Conservation (phyloP, 2,113 vertebrate species). For the Varanus salvator region DNA sequence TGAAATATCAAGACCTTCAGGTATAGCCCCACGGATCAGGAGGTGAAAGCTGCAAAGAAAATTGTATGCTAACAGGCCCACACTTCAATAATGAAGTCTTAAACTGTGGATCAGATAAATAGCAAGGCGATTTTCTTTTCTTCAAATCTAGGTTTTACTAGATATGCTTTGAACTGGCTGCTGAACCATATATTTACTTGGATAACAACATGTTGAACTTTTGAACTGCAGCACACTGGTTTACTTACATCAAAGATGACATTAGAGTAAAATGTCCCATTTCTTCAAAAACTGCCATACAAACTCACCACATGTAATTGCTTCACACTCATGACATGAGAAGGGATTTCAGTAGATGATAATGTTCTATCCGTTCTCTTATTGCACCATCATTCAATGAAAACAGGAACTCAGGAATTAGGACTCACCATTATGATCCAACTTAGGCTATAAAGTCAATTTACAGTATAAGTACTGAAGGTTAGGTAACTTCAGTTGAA, state of each 20-base stretch:
- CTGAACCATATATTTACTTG: conserved; percentile 6
- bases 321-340: neutral
- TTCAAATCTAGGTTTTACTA: conserved; percentile 17
- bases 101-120: neutral
- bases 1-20: conserved; percentile 21
- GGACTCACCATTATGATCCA: neutral
- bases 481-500: neutral
- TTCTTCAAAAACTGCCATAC: conserved; percentile 35
- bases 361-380: neutral
- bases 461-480: neutral
- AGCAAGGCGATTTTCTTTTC: neutral
- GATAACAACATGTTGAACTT: conserved; percentile 51
- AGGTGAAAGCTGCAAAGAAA: neutral
- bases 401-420: neutral
- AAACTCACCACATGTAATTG: neutral
- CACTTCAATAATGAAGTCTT: neutral
- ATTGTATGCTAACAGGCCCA: neutral
- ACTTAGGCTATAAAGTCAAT: neutral
- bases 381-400: neutral
- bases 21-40: neutral
- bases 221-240: conserved; percentile 44
- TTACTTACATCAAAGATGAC: conserved; percentile 37
- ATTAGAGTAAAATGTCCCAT: conserved; percentile 20
- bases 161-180: conserved; percentile 49
- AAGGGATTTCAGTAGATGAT: rapidly evolving